Evolutionary conservation across 53 echinoderm and acorn worm species (phyloP).

Genomic region (Pentamera pediparva): DNA sequence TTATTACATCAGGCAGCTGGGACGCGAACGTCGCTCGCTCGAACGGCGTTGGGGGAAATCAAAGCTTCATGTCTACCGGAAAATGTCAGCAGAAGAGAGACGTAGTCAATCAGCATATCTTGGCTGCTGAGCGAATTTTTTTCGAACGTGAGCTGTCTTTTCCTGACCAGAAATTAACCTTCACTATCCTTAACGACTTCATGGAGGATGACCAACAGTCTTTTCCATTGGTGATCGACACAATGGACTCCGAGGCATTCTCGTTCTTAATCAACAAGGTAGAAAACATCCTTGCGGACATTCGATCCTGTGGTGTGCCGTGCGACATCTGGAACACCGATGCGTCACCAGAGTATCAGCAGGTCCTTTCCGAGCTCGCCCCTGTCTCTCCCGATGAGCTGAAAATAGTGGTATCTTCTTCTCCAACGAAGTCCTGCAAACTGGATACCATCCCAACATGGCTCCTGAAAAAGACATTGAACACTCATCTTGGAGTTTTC

Average conservation of each 20-base stretch:
- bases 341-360: too few relatives aligned
- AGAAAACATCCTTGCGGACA: background rate
- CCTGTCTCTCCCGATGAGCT: too few relatives aligned
- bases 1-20: background rate
- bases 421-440: background rate
- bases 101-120: too few relatives aligned
- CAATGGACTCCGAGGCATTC: background rate
- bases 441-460: conserved; percentile 9
- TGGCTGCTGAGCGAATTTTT: background rate
- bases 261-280: background rate
- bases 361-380: too few relatives aligned
- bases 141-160: background rate
- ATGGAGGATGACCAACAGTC: background rate
- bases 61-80: background rate
- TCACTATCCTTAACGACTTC: background rate
- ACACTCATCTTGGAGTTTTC: too few relatives aligned
- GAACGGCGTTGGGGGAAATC: too few relatives aligned
- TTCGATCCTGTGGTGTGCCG: background rate
- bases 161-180: background rate
- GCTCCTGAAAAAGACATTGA: conserved; percentile 1
- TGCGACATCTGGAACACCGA: too few relatives aligned
- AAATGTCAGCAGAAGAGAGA: background rate
- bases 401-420: background rate
- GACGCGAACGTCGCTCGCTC: too few relatives aligned
- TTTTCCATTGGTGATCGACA: background rate